phyloP scores from a whole-genome alignment of 2,888 invertebrate genomes.

The Icerya purchasi region DNA sequence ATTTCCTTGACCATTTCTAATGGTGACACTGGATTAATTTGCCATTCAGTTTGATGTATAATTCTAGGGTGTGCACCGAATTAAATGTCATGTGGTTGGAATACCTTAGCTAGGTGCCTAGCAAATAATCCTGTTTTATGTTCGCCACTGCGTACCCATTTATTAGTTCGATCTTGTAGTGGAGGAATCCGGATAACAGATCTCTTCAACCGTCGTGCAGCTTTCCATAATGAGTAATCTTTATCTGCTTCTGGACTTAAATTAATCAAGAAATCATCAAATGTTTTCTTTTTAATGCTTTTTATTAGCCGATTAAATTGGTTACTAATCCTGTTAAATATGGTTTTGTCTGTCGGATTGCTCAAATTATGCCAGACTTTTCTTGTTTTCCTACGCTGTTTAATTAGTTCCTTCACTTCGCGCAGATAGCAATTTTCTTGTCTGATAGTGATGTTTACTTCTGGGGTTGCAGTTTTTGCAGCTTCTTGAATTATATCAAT shows the following conservation, averaged over 20 bases:
- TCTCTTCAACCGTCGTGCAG: background rate
- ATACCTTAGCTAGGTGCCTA: no score
- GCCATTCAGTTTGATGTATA: background rate
- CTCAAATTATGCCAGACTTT: background rate
- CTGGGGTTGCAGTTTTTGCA: background rate
- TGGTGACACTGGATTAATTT: no score
- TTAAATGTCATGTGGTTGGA: background rate
- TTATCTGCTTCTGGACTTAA: background rate
- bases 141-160: background rate
- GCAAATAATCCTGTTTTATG: background rate
- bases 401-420: background rate
- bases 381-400: background rate
- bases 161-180: background rate
- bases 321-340: background rate
- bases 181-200: background rate
- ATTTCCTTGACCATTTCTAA: background rate
- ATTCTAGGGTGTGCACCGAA: background rate
- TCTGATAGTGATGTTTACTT: background rate
- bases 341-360: background rate
- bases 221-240: background rate
- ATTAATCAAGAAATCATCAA: background rate
- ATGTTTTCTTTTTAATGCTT: background rate
- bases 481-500: background rate
- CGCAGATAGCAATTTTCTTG: background rate
- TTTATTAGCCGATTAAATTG: background rate